A percentile compares a stretch with the other conserved stretches of the same genome.
These are phyloP conservation scores for Oxytorus armatus DNA, from an alignment of 2,888 invertebrate species.

Conservation along the genomic window DNA sequence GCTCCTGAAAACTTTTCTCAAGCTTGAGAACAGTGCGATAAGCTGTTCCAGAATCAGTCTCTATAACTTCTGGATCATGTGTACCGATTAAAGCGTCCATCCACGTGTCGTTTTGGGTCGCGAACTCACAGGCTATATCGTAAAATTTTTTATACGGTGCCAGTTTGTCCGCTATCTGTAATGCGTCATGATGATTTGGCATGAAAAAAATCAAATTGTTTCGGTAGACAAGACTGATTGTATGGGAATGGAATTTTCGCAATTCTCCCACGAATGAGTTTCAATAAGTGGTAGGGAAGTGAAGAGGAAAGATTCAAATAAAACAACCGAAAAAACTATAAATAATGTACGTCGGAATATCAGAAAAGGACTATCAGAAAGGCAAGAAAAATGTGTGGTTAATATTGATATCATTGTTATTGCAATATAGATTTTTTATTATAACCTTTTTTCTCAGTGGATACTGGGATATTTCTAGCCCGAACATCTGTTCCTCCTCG, in stretches of 20 bases:
- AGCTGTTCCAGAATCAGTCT: slow-evolving; percentile 89
- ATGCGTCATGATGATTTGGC: slow-evolving; percentile 7
- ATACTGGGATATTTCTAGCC: slow-evolving; percentile 95
- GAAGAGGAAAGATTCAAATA: no score
- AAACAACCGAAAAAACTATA: no score
- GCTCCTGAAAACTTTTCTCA: slow-evolving; percentile 92
- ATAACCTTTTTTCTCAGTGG: slow-evolving; percentile 90
- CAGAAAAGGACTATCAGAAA: no score
- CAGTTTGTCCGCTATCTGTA: slow-evolving; percentile 90
- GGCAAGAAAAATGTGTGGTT: no score
- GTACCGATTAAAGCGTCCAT: slow-evolving; percentile 91
- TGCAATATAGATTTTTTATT: not conserved
- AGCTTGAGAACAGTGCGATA: slow-evolving; percentile 93
- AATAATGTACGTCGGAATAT: no score
- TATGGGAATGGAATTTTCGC: no score
- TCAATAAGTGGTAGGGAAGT: no score
- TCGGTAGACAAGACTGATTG: no score
- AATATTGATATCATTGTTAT: no score
- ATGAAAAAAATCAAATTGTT: not conserved
- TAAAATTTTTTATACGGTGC: slow-evolving; percentile 94
- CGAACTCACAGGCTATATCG: slow-evolving; percentile 94
- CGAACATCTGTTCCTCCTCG: slow-evolving; percentile 95
- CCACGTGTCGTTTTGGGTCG: slow-evolving; percentile 93
- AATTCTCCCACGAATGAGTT: no score
- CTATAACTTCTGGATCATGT: slow-evolving; percentile 95